A percentile compares a stretch with the other conserved stretches of the same genome.
These are phyloP conservation scores for Lipophrys pholis DNA, from an alignment of 2,113 vertebrate species.

Conservation along the genomic window DNA sequence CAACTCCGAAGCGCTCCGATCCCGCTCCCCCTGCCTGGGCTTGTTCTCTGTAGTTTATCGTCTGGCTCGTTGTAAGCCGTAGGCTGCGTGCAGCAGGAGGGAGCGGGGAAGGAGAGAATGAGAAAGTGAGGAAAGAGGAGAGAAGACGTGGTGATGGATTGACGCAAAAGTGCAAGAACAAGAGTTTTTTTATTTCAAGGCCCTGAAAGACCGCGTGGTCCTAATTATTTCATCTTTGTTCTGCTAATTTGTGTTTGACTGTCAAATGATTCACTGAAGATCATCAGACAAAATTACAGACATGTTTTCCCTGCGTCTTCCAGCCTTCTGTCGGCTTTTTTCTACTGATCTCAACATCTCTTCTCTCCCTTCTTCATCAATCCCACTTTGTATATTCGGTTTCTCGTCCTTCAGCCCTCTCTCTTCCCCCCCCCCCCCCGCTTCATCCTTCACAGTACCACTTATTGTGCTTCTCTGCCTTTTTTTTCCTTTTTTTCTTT, in stretches of 20 bases:
- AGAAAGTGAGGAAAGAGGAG: neutral
- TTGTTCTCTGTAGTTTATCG: constrained; percentile 43
- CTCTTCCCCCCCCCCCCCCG: neutral
- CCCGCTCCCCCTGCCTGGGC: neutral
- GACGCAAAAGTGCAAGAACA: neutral
- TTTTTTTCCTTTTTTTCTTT: constrained; percentile 7
- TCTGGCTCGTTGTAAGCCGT: neutral
- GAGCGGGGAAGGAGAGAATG: neutral
- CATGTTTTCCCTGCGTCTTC: neutral
- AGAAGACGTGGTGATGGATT: neutral
- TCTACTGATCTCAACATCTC: constrained; percentile 31
- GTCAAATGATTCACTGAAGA: constrained; percentile 20
- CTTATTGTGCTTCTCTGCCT: neutral
- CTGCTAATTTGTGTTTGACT: constrained; percentile 35
- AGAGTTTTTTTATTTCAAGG: neutral
- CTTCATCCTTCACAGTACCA: neutral
- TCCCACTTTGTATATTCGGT: neutral
- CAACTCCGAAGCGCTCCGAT: constrained; percentile 32
- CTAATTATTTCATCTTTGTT: constrained; percentile 26
- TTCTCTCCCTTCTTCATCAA: constrained; percentile 7
- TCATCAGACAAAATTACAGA: constrained; percentile 5
- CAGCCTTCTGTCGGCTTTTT: constrained; percentile 10
- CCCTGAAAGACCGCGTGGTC: neutral
- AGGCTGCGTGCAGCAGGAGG: constrained; percentile 20
- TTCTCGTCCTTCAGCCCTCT: constrained; percentile 9